Base-by-base conservation (phyloP, 2,113 vertebrate genomes). In the Vidua chalybeata region DNA sequence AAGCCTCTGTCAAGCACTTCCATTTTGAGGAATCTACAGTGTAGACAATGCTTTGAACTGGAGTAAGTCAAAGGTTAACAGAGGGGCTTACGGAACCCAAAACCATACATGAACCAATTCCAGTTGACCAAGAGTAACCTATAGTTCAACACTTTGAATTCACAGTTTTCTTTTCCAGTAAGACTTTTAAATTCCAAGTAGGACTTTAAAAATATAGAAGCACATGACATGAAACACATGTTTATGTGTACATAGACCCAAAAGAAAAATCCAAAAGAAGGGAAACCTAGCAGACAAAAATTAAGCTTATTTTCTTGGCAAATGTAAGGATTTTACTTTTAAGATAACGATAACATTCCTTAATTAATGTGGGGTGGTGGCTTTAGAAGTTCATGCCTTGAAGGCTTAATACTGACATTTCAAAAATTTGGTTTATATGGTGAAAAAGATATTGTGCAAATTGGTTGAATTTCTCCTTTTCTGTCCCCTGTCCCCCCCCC, bases 41-140 rank as follows among this genome's bases (percentile, higher is more conserved):
- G n/a, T 14, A 79, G 71, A 85, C 56, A 91, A 24, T 49, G 43
- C 66, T 92, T 95, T 97, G 85, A 90, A 90, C 43, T 37, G 66
- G 28, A 76, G 24, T 49, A 83, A 90, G 48, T 27, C 59, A 66
- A 3, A 59, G 72, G 69, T 58, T 93, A 88, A 54, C 45, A 86
- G 43, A 80, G 35, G 24, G 27, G 51, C 73, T 28, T 35, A 16
- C 24, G 73, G 66, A 90, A 94, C 48, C 35, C 8, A 4, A 95
- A 78, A 91, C 48, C 13, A 20, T 22, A 62, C 30, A 15, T 58
- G 54, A 89, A 90, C 16, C 61, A 76, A 78, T 66, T 87, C 87
- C 76, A 85, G 48, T 43, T 6, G 17, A 80, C 39, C 27, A 90
- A 91, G 66, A 81, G 58, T 31, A 84, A 88, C 9, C 30, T 66